Evolutionary conservation across 2,113 vertebrate species (phyloP), one percentile per base, ranked within the genome.

Genomic region (Monopterus albus): DNA sequence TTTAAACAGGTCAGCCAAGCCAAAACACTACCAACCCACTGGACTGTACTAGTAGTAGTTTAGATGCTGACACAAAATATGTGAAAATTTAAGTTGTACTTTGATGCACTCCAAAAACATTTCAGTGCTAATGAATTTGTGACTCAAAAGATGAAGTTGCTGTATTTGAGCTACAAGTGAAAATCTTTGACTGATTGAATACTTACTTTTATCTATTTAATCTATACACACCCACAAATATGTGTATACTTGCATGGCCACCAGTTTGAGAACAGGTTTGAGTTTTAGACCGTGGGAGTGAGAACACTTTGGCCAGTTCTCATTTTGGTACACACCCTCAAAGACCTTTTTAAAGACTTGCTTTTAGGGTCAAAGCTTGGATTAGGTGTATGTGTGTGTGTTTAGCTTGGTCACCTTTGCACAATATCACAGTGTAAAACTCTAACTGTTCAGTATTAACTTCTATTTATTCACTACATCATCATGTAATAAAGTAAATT

Each of bases 391-490:
- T 29, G 11, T 28, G 23, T 51, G 14, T 29, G 23, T 39, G 11
- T 38, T 2, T 8, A 26, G 1, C 1, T 2, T 6, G 38, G 6
- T 28, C 9, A 40, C 5, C 23, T n/a, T 28, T 31, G n/a, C 8
- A 15, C 17, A 42, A 18, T 23, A 23, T 36, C 23, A 40, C 35
- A 38, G 1, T 15, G 15, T 46, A 35, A 25, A 45, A 53, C 5
- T 6, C 29, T 6, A 5, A 31, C 29, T 31, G 40, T 40, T 47
- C 56, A 61, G 42, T 69, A 49, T 69, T 69, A 20, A 56, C 40
- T 21, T 12, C 6, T 9, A 9, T 33, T 58, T 14, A 40, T 2
- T 42, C 4, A n/a, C 11, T 7, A 18, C 18, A 59, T n/a, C 29
- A 6, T 31, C 5, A 31, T n/a, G n/a, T n/a, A n/a, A n/a, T n/a